phyloP scores from a whole-genome alignment of 2,797 vertebrate species.

The Enteromius paludinosus region DNA sequence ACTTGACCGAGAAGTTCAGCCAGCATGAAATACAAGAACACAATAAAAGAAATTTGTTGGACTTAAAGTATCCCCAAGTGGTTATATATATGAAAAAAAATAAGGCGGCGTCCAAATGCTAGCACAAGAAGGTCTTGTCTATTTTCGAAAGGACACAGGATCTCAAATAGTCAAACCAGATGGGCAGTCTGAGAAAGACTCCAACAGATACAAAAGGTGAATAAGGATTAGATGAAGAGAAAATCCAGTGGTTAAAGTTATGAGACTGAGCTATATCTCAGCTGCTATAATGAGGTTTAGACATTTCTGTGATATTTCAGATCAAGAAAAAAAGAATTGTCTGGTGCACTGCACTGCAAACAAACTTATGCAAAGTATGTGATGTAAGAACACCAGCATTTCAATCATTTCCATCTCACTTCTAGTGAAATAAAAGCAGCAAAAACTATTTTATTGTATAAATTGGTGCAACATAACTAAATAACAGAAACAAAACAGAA shows the following conservation, averaged over 20 bases:
- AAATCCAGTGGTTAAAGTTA: not conserved
- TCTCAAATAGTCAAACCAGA: not conserved
- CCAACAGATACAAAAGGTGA: not conserved
- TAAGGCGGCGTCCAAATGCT: not conserved
- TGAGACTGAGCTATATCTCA: not conserved
- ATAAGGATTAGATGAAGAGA: not conserved
- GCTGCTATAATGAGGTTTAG: too few relatives aligned
- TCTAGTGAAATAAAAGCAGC: not conserved
- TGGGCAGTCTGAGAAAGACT: conserved; percentile 21
- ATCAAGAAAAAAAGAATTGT: not conserved
- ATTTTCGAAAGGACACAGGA: not conserved
- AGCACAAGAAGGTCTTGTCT: not conserved
- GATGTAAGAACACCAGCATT: not conserved
- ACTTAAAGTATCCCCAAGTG: conserved; percentile 23
- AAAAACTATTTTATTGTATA: not conserved
- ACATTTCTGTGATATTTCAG: not conserved
- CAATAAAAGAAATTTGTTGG: conserved; percentile 6
- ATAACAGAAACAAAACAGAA: not conserved
- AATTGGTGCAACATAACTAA: not conserved
- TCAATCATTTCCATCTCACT: not conserved
- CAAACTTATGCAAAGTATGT: not conserved
- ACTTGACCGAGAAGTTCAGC: conserved; percentile 9
- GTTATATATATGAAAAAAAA: conserved; percentile 4
- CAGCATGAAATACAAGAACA: conserved; percentile 2
- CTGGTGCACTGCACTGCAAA: not conserved